Evolutionary conservation across 2,797 vertebrate genomes (phyloP).

Genomic region (Pristis pectinata): DNA sequence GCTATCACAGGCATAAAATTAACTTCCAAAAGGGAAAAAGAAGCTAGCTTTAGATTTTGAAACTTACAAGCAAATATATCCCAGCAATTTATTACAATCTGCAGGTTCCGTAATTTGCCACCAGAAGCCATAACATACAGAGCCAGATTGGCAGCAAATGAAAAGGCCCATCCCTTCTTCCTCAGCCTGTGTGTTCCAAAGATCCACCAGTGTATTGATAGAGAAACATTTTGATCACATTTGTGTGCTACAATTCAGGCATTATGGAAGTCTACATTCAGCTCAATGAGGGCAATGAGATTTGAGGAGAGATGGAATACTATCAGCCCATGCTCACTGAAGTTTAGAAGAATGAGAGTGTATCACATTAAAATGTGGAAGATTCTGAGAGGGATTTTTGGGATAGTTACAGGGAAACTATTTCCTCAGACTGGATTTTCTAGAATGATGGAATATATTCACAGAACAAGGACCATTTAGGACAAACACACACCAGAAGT

Average conservation of each 20-base stretch:
- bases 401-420: too few species aligned
- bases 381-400: too few species aligned
- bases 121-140: neutral
- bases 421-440: too few species aligned
- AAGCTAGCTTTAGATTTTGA: neutral
- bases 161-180: neutral
- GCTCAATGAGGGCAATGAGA: too few species aligned
- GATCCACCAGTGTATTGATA: neutral
- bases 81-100: neutral
- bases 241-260: neutral
- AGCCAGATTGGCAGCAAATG: neutral
- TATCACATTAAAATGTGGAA: too few species aligned
- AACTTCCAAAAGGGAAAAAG: neutral
- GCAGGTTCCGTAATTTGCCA: neutral
- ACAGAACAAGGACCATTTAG: too few species aligned
- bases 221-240: neutral
- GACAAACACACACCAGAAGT: too few species aligned
- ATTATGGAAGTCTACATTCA: neutral
- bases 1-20: neutral
- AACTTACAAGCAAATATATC: neutral
- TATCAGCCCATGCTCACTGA: too few species aligned
- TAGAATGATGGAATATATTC: too few species aligned
- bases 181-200: neutral
- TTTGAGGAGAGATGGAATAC: too few species aligned
- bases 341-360: too few species aligned